phyloP scores from a whole-genome alignment of 2,888 invertebrate genomes.

The Heterodera filipjevi region DNA sequence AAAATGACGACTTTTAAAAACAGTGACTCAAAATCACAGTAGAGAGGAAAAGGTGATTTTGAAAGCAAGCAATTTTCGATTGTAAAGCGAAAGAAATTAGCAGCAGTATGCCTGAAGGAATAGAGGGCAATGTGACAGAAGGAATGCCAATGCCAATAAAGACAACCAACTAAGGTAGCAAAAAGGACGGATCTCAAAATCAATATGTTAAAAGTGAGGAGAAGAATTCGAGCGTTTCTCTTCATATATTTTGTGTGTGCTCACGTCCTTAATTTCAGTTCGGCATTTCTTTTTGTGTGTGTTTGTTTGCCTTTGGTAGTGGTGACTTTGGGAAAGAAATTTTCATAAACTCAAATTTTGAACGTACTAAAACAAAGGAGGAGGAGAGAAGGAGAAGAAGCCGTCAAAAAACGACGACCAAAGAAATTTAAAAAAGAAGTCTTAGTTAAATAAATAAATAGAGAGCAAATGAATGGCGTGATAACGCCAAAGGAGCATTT shows the following conservation, averaged over 20 bases:
- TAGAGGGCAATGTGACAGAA: background rate
- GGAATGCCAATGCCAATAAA: conserved; percentile 17
- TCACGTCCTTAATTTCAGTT: background rate
- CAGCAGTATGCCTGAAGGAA: background rate
- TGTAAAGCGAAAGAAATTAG: background rate
- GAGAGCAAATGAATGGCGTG: background rate
- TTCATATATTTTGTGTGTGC: background rate
- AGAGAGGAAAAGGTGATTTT: too few species aligned
- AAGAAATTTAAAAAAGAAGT: too few species aligned
- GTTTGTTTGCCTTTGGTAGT: background rate
- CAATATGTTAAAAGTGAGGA: background rate
- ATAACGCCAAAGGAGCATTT: background rate
- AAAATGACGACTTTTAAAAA: background rate
- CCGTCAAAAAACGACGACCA: too few species aligned
- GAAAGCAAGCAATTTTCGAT: background rate
- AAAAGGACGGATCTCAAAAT: conserved; percentile 2
- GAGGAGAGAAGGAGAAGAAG: too few species aligned
- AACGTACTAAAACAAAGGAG: background rate
- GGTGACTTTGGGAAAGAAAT: background rate
- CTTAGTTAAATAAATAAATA: background rate
- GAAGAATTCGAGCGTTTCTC: background rate
- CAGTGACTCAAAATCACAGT: too few species aligned
- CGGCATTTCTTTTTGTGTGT: too few species aligned
- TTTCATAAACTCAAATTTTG: background rate
- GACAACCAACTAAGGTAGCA: conserved; percentile 3